Evolutionary conservation across 2,888 invertebrate genomes (phyloP).

Genomic region (Phyllotreta cruciferae): DNA sequence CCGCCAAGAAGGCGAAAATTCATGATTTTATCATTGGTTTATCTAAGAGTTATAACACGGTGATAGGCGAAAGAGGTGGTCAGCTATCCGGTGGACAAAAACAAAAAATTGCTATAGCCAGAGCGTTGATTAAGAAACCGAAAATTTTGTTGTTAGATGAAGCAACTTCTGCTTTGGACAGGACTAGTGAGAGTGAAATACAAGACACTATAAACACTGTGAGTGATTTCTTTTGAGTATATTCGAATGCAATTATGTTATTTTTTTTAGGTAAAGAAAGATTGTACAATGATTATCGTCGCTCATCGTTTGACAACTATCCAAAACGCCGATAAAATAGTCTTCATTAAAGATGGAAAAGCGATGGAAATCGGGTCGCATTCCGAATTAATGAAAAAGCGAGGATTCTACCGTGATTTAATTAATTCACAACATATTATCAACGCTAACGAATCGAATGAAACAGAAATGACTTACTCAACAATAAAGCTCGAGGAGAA

Average conservation of each 20-base stretch:
- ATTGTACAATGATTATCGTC: slow-evolving; percentile 79
- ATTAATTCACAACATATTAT: slow-evolving; percentile 68
- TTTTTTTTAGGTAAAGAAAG: slow-evolving; percentile 70
- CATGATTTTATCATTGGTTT: slow-evolving; percentile 77
- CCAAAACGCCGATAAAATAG: slow-evolving; percentile 72
- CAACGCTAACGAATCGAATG: slow-evolving; percentile 32
- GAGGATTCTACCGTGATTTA: slow-evolving; percentile 72
- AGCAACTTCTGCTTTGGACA: slow-evolving; percentile 19
- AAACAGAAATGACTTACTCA: neutral
- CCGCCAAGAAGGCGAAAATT: slow-evolving; percentile 78
- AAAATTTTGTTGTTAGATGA: slow-evolving; percentile 17
- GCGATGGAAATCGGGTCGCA: slow-evolving; percentile 75
- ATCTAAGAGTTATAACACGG: slow-evolving; percentile 80
- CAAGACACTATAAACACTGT: slow-evolving; percentile 2
- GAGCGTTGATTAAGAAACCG: slow-evolving; percentile 18
- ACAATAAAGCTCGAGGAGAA: neutral
- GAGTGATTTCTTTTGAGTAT: too few species aligned
- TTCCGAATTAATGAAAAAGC: slow-evolving; percentile 67
- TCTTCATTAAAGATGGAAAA: slow-evolving; percentile 71
- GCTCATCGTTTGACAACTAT: slow-evolving; percentile 79
- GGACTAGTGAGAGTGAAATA: neutral
- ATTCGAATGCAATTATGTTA: too few species aligned
- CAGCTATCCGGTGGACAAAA: slow-evolving; percentile 83
- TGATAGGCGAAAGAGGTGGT: slow-evolving; percentile 85
- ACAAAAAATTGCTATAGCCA: slow-evolving; percentile 19